These are phyloP conservation scores for Caerostris extrusa DNA, from an alignment of 1,140 invertebrate species.

Conservation along the genomic window DNA sequence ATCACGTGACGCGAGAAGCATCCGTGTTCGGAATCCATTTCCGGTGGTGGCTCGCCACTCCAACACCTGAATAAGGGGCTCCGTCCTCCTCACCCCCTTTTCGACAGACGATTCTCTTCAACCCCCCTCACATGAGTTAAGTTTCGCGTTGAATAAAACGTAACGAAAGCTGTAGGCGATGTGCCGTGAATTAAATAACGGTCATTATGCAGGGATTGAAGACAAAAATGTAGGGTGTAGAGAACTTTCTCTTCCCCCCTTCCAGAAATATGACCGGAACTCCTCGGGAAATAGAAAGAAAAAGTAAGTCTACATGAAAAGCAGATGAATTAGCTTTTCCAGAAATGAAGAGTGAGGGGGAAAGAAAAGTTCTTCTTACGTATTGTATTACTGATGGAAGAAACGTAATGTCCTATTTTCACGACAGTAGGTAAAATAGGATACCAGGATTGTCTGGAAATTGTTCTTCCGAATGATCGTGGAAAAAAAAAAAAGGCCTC, in stretches of 20 bases:
- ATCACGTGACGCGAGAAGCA: constrained; percentile 6
- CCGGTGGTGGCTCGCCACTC: background rate
- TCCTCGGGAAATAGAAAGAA: background rate
- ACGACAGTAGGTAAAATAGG: constrained; percentile 31
- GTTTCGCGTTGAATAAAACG: constrained; percentile 7
- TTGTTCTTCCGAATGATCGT: background rate
- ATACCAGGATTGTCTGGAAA: background rate
- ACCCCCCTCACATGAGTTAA: background rate
- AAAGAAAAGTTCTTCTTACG: background rate
- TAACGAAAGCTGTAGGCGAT: constrained; percentile 7
- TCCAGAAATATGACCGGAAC: constrained; percentile 18
- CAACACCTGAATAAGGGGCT: constrained; percentile 14
- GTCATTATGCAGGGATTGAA: constrained; percentile 25
- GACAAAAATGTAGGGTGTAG: background rate
- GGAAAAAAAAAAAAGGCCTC: background rate
- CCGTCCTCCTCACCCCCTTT: background rate
- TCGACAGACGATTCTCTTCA: background rate
- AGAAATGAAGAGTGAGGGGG: background rate
- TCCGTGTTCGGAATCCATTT: constrained; percentile 22
- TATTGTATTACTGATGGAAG: constrained; percentile 14
- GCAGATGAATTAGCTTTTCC: constrained; percentile 14
- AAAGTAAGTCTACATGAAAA: constrained; percentile 20
- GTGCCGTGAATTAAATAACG: constrained; percentile 24
- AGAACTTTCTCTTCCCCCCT: background rate
- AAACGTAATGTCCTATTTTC: constrained; percentile 26